These are phyloP conservation scores for Gisinianus flammeolus DNA, from an alignment of 2,888 invertebrate genomes.

Conservation along the genomic window DNA sequence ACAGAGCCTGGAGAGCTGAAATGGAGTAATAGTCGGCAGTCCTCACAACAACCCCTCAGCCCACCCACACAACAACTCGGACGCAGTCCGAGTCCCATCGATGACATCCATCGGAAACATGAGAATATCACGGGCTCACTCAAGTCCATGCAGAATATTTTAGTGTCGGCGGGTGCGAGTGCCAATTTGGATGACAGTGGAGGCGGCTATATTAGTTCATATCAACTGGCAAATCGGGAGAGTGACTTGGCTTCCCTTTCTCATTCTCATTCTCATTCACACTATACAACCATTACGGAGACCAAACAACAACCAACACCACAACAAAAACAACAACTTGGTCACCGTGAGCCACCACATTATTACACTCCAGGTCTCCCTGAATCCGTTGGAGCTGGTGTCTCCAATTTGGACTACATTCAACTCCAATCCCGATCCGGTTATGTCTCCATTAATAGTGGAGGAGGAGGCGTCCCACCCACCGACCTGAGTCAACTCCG, in stretches of 20 bases:
- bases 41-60: constrained; percentile 60
- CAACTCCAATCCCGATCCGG: constrained; percentile 48
- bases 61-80: constrained; percentile 45
- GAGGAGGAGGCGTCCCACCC: no score
- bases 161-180: constrained; percentile 55
- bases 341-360: constrained; percentile 1
- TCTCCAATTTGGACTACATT: background rate
- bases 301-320: background rate
- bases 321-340: background rate
- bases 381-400: no score
- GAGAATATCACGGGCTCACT: constrained; percentile 69
- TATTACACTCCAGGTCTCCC: constrained; percentile 7
- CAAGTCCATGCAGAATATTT: constrained; percentile 67
- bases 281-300: constrained; percentile 26
- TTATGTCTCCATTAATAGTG: constrained; percentile 32
- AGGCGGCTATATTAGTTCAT: constrained; percentile 39
- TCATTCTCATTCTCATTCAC: background rate
- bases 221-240: constrained; percentile 33
- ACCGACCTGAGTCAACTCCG: no score
- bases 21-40: constrained; percentile 41
- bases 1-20: constrained; percentile 58
- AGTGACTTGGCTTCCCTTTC: background rate
- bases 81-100: constrained; percentile 56
- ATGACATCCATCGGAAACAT: constrained; percentile 63
- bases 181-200: background rate